These are phyloP conservation scores for Drosophila tsacasi DNA, from an alignment of 1,140 invertebrate species.

Conservation along the genomic window DNA sequence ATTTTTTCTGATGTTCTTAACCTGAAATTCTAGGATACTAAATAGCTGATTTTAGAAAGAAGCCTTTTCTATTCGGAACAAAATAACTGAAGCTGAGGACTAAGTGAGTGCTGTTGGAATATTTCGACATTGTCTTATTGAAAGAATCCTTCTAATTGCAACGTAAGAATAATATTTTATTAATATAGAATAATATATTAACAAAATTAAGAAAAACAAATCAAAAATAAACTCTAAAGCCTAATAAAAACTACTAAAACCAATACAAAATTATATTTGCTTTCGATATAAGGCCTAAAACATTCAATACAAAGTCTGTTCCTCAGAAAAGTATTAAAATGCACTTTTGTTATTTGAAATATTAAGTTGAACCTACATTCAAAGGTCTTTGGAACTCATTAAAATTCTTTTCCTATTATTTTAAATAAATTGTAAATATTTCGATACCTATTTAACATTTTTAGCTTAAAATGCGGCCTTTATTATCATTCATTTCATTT, in stretches of 20 bases:
- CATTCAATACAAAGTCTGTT: too few species aligned
- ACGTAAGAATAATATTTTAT: too few species aligned
- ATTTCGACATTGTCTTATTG: not conserved
- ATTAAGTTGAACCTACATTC: not conserved
- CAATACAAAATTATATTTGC: too few species aligned
- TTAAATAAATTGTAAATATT: not conserved
- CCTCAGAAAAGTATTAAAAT: not conserved
- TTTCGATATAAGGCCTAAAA: too few species aligned
- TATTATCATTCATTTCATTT: not conserved
- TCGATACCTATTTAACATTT: not conserved
- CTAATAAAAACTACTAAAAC: not conserved
- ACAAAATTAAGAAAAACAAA: not conserved
- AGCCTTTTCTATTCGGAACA: constrained; percentile 20
- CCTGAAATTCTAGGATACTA: not conserved
- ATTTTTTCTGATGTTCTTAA: not conserved
- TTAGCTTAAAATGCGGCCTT: not conserved
- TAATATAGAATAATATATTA: too few species aligned
- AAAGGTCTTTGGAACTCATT: not conserved
- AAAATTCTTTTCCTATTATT: not conserved
- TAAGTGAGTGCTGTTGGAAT: not conserved
- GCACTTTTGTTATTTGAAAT: not conserved
- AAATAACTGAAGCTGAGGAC: constrained; percentile 1
- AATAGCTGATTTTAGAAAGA: constrained; percentile 13
- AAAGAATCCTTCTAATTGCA: rapidly evolving
- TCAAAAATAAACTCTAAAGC: not conserved